Evolutionary conservation across 2,113 vertebrate species (phyloP).

Genomic region (Chaenogobius annularis): DNA sequence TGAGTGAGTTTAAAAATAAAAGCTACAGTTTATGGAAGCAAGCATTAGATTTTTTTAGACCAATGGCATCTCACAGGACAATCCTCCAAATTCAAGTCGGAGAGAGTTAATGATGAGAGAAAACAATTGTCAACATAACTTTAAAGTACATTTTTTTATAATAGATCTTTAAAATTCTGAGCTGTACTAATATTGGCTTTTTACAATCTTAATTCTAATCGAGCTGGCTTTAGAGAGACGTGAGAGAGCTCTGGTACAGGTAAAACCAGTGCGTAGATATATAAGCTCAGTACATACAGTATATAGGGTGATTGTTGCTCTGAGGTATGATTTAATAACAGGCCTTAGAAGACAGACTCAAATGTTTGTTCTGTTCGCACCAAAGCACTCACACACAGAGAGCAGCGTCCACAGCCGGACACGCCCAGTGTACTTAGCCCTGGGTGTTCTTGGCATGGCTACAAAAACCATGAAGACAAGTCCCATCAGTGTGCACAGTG

Average conservation of each 20-base stretch:
- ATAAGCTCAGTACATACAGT: neutral
- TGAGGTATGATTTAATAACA: constrained; percentile 70
- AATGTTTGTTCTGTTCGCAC: constrained; percentile 22
- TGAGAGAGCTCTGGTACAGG: constrained; percentile 6
- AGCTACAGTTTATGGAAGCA: too few relatives aligned
- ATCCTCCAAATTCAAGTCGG: neutral
- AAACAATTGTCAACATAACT: too few relatives aligned
- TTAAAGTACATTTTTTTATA: too few relatives aligned
- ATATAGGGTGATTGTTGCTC: constrained; percentile 1
- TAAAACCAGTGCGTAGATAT: constrained; percentile 18
- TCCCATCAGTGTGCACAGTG: constrained; percentile 84
- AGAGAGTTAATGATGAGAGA: too few relatives aligned
- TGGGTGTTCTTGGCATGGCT: constrained; percentile 78
- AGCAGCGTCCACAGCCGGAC: constrained; percentile 76
- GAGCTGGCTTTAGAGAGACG: neutral
- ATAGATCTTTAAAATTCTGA: too few relatives aligned
- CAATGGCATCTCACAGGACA: neutral
- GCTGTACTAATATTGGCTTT: too few relatives aligned
- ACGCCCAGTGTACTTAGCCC: constrained; percentile 78
- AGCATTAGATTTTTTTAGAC: too few relatives aligned
- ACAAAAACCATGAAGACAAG: constrained; percentile 85
- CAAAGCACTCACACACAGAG: constrained; percentile 47
- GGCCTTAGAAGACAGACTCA: constrained; percentile 68
- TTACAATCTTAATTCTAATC: neutral
- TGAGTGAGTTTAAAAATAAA: too few relatives aligned